These are phyloP conservation scores for Schizaphis graminum DNA, from an alignment of 2,888 invertebrate genomes.

Conservation along the genomic window DNA sequence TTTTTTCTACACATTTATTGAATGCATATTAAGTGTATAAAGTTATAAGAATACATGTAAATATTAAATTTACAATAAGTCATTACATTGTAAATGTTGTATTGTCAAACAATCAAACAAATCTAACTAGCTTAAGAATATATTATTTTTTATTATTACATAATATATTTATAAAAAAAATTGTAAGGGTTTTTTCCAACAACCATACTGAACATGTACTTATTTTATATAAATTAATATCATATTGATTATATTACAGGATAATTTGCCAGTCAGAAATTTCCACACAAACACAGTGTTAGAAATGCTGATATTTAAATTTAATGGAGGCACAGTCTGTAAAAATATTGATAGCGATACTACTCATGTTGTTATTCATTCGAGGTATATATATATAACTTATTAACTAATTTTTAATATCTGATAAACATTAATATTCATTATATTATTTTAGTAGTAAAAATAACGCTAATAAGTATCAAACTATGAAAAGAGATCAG, in stretches of 20 bases:
- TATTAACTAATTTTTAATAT: conserved; percentile 9
- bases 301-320: conserved; percentile 70
- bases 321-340: conserved; percentile 71
- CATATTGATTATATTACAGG: conserved; percentile 27
- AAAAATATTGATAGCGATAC: conserved; percentile 69
- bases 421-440: background rate
- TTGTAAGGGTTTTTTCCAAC: background rate
- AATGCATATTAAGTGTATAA: background rate
- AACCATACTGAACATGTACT: background rate
- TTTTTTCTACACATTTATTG: background rate
- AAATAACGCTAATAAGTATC: conserved; percentile 42
- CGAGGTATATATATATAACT: conserved; percentile 63
- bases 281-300: conserved; percentile 69
- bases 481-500: conserved; percentile 36
- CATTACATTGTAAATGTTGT: too few relatives aligned
- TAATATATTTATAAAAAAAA: too few relatives aligned
- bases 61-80: background rate
- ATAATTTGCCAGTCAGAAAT: conserved; percentile 66
- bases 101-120: background rate
- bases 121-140: background rate
- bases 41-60: background rate
- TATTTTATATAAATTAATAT: background rate
- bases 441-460: conserved; percentile 35
- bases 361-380: conserved; percentile 66
- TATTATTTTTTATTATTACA: background rate